Evolutionary conservation across 2,113 vertebrate species (phyloP), one percentile per base, ranked within the genome.

Genomic region (Rafetus swinhoei): DNA sequence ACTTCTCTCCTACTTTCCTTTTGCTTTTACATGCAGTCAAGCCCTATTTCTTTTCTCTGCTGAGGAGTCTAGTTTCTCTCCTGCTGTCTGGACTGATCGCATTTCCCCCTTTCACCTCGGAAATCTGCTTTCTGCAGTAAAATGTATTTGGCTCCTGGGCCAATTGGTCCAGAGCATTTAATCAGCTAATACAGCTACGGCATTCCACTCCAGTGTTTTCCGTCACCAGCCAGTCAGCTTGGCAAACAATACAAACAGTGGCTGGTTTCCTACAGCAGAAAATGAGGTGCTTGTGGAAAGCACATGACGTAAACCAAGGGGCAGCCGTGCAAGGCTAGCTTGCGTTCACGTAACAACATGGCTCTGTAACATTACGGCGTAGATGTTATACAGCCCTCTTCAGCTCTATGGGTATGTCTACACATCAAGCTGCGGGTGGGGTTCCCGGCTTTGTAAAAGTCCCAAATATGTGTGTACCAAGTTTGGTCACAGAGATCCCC

Each of bases 311-410:
- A 0, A n/a, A 54, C 19, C 45, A 52, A 79, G 3, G 87, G 6
- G 39, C 35, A 0, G 0, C 54, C 7, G 9, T 24, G 55, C 24
- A 55, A 4, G 2, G 11, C 0, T n/a, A 32, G 39, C 14, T 22
- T 21, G 1, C 16, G 7, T 2, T 3, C 56, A 5, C 9, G 45
- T 45, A 45, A 45, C 39, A 45, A 45, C 5, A 45, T 45, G 39
- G 11, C 24, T 2, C 6, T 18, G 54, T 29, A n/a, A 11, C 13
- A 12, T 35, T 45, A 11, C 4, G 35, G 11, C 4, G 2, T 18
- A 2, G 16, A 1, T 0, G 0, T 5, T 1, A 18, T 1, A 0
- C 39, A 39, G 5, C 3, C 24, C 35, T 19, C 21, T 39, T 74
- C 35, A 45, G 29, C 29, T n/a, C 32, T n/a, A n/a, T 4, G 3